Percentiles rank a stretch among this genome's conserved stretches.
Evolutionary conservation across 2,797 vertebrate genomes (phyloP).

Genomic region (Leptoclinus maculatus): DNA sequence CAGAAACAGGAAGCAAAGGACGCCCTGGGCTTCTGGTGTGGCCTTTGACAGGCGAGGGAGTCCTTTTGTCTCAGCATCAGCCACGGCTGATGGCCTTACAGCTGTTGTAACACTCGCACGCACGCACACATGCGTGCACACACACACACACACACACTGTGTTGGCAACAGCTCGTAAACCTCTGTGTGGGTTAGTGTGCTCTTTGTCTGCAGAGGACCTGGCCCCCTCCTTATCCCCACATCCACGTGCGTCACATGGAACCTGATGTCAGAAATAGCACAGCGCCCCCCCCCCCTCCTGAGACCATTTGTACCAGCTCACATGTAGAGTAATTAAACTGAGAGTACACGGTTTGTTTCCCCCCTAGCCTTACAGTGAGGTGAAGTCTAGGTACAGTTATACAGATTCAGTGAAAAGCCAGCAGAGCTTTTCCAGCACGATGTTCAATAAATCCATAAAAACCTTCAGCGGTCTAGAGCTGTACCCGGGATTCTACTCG

Average conservation of each 20-base stretch:
- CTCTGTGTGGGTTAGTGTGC: slow-evolving; percentile 11
- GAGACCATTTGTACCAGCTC: slow-evolving; percentile 28
- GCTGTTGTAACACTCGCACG: slow-evolving; percentile 41
- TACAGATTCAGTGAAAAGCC: too few relatives aligned
- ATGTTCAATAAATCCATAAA: too few relatives aligned
- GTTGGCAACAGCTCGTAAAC: slow-evolving; percentile 12
- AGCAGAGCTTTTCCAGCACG: too few relatives aligned
- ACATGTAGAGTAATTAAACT: slow-evolving; percentile 32
- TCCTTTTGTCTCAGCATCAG: slow-evolving; percentile 59
- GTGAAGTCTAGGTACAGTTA: background rate
- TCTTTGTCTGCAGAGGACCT: slow-evolving; percentile 35
- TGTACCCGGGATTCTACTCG: too few relatives aligned
- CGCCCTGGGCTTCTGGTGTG: slow-evolving; percentile 44
- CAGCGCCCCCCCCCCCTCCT: slow-evolving; percentile 11
- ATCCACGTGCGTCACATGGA: slow-evolving; percentile 50
- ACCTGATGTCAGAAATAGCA: slow-evolving; percentile 61
- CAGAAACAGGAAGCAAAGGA: slow-evolving; percentile 69
- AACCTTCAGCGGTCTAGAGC: too few relatives aligned
- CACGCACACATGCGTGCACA: slow-evolving; percentile 5
- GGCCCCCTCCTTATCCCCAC: slow-evolving; percentile 48
- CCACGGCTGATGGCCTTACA: slow-evolving; percentile 43
- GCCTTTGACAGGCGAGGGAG: slow-evolving; percentile 45
- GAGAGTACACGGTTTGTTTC: background rate
- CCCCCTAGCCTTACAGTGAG: background rate
- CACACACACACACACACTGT: background rate